Base-by-base conservation (phyloP, 2,797 vertebrate genomes). In the Etheostoma nigrum region DNA sequence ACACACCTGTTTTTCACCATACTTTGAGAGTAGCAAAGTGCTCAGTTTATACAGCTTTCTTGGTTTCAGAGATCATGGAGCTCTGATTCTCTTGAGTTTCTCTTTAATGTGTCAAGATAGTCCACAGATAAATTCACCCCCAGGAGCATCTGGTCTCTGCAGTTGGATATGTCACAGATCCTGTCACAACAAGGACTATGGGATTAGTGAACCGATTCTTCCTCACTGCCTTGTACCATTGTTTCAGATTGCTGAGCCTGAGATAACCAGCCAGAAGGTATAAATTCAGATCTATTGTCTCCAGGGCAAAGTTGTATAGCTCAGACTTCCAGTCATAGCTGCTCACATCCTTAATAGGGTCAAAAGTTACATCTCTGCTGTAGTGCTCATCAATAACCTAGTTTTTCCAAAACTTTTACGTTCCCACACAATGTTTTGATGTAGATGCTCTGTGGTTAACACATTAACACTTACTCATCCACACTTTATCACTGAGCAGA, bases 31-130 rank as follows among this genome's bases (percentile, higher is more conserved):
- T 10, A 33, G 25, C 16, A 48, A 42, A 42, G 62, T 74, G 40
- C 62, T 62, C 40, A 30, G 53, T 52, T 80, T 72, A 62, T 61
- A 14, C 42, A 27, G 42, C 49, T 81, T 63, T 81, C 69, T 79
- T 79, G 63, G 52, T 81, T 81, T 75, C 53, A 72, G 52, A 82
- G 55, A 81, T 91, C 85, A 81, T 19, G 81, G 49, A 59, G 60
- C 54, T 54, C n/a, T 12, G 27, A 80, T 67, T 69, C 25, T 74
- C 72, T 74, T n/a, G 21, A 78, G 70, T 81, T 27, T 47, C 55
- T 65, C 77, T 83, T 86, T 79, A 84, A 81, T 82, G 85, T 86
- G 78, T 88, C 79, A 78, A 82, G 61, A 78, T 19, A 73, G 70
- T 86, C 77, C 72, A 83, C 75, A 73, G 74, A 75, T 80, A 85